Evolutionary conservation across 2,113 vertebrate genomes (phyloP).

Genomic region (Gopherus evgoodei): DNA sequence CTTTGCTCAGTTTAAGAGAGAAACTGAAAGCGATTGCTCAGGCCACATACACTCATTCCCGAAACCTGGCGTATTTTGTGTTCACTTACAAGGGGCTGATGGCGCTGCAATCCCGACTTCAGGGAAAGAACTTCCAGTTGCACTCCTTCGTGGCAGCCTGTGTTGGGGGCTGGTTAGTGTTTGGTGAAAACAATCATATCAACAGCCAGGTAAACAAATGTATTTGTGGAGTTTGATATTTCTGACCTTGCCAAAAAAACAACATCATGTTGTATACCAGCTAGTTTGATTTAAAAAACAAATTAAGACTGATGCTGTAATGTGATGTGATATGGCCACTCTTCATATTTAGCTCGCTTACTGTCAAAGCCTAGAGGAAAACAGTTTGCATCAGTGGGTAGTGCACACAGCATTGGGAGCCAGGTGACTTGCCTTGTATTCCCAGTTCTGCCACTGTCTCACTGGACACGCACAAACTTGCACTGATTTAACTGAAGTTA

Average conservation of each 20-base stretch:
- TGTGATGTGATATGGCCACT: not conserved
- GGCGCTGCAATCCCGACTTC: constrained; percentile 83
- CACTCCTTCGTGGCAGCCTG: constrained; percentile 94
- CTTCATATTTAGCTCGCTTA: not conserved
- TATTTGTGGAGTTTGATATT: not conserved
- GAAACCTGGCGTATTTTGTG: constrained; percentile 93
- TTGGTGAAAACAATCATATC: constrained; percentile 92
- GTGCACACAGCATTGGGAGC: not conserved
- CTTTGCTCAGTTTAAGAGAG: constrained; percentile 85
- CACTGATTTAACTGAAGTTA: not conserved
- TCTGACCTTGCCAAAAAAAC: not conserved
- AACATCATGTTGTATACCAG: not conserved
- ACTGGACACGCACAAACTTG: not conserved
- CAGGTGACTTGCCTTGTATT: not conserved
- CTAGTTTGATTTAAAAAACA: not conserved
- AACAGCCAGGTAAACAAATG: constrained; percentile 91
- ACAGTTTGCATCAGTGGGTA: not conserved
- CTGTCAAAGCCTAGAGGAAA: not conserved
- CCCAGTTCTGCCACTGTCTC: not conserved
- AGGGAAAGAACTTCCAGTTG: constrained; percentile 85
- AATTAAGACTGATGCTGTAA: not conserved
- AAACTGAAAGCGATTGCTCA: constrained; percentile 89
- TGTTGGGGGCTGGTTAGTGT: constrained; percentile 91
- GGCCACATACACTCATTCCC: constrained; percentile 92
- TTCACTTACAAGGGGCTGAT: constrained; percentile 93